These are phyloP conservation scores for Varanus salvator DNA, from an alignment of 2,113 vertebrate genomes.

Conservation along the genomic window DNA sequence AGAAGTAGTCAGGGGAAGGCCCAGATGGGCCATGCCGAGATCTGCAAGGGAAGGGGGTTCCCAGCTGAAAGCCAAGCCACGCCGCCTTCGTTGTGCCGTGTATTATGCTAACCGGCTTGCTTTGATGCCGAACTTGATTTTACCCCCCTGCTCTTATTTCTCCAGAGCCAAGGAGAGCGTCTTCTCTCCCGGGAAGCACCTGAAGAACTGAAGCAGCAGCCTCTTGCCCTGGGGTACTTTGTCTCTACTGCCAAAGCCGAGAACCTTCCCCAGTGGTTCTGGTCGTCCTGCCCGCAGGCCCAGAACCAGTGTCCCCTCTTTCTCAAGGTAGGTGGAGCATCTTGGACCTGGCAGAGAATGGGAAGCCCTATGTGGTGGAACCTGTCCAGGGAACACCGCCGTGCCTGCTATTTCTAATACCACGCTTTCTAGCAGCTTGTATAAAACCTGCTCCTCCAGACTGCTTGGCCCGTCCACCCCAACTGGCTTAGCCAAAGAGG, in stretches of 20 bases:
- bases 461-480: no score
- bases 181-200: constrained; percentile 93
- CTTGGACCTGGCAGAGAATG: not conserved
- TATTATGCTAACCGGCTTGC: not conserved
- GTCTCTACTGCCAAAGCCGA: constrained; percentile 97
- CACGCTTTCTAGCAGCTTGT: not conserved
- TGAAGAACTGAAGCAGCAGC: constrained; percentile 97
- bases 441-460: no score
- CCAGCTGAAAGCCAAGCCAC: not conserved
- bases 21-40: not conserved
- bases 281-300: constrained; percentile 96
- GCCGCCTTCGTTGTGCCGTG: not conserved
- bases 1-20: not conserved
- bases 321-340: constrained; percentile 86
- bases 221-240: constrained; percentile 95
- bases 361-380: not conserved
- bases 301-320: constrained; percentile 98
- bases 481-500: no score
- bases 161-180: constrained; percentile 92
- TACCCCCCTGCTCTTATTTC: constrained; percentile 12
- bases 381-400: not conserved
- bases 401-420: not conserved
- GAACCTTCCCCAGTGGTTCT: constrained; percentile 97
- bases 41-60: not conserved
- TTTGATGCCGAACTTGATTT: not conserved